Base-by-base conservation (phyloP, 2,888 invertebrate species). In the Seladonia tumulorum region DNA sequence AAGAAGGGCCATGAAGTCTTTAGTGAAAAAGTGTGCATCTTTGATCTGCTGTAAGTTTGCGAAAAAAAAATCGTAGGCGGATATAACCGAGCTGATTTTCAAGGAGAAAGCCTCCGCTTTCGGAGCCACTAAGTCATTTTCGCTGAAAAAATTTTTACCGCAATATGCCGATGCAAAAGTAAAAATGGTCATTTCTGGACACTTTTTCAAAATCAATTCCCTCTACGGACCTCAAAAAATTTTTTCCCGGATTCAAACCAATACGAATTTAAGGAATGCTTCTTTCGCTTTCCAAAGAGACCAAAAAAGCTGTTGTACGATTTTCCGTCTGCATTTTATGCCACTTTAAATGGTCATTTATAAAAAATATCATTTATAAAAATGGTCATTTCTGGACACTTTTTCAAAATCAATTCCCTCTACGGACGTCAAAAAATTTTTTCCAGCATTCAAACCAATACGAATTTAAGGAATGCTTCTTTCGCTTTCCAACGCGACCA, bases 391-490 rank as follows among this genome's bases (percentile, higher is more conserved):
- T 25, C 14, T 25, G 0, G 1, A 0, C 25, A 25, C 25, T 60
- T 60, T 60, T 16, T 60, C 16, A 12, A 60, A 25, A 12, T 60
- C 14, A 16, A 14, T 14, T 1, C 5, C 5, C 14, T 5, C 5
- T 4, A 5, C 1, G 0, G 2, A 29, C 1, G 0, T 29, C 1
- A 25, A 60, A 5, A 60, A 60, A 25, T 25, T 60, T 60, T 29
- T 25, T 5, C 14, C 0, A 0, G 14, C 0, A 29, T 0, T 1
- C 1, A 0, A 2, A 16, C 25, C 16, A 1, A 2, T 5, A 14
- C 3, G 5, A 0, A 5, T 5, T 14, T 16, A 0, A 29, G 29
- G 14, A 25, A 1, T 16, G 2, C 1, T 1, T n/a, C 5, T 16
- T 12, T 16, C 0, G 25, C 60, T 25, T 29, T 60, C 25, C 0